Evolutionary conservation across 2,113 vertebrate species (phyloP).

Genomic region (Erinaceus europaeus): DNA sequence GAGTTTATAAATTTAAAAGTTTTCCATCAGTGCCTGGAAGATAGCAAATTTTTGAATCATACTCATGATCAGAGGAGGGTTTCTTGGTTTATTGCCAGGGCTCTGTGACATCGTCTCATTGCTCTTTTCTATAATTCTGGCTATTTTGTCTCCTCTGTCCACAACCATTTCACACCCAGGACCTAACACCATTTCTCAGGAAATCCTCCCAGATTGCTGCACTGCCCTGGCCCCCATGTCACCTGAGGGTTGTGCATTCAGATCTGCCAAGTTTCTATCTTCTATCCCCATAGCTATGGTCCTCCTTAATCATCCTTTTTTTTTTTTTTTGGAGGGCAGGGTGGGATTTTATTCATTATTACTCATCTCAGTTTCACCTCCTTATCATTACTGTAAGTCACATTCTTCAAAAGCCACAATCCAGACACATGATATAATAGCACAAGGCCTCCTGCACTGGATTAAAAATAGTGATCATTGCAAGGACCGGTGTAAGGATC

Average conservation of each 20-base stretch:
- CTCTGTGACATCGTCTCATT: background rate
- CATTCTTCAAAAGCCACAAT: conserved; percentile 33
- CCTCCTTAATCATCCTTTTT: background rate
- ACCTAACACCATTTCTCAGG: background rate
- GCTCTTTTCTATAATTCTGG: background rate
- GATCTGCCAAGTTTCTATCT: background rate
- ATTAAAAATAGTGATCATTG: too few relatives aligned
- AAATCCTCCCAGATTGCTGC: background rate
- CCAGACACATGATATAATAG: background rate
- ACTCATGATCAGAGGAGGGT: background rate
- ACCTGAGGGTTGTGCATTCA: background rate
- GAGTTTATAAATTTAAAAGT: background rate
- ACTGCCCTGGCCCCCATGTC: background rate
- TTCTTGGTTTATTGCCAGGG: background rate
- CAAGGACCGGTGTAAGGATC: too few relatives aligned
- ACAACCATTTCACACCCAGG: background rate
- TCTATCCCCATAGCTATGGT: background rate
- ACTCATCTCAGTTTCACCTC: conserved; percentile 35
- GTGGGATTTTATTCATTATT: conserved; percentile 36
- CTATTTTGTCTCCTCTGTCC: background rate
- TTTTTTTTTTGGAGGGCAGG: background rate
- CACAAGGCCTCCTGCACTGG: too few relatives aligned
- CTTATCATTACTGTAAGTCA: conserved; percentile 35
- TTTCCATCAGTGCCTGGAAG: background rate
- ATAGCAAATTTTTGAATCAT: background rate